These are phyloP conservation scores for Actinia tenebrosa DNA, from an alignment of 64 coral and sea anemone genomes.

Conservation along the genomic window DNA sequence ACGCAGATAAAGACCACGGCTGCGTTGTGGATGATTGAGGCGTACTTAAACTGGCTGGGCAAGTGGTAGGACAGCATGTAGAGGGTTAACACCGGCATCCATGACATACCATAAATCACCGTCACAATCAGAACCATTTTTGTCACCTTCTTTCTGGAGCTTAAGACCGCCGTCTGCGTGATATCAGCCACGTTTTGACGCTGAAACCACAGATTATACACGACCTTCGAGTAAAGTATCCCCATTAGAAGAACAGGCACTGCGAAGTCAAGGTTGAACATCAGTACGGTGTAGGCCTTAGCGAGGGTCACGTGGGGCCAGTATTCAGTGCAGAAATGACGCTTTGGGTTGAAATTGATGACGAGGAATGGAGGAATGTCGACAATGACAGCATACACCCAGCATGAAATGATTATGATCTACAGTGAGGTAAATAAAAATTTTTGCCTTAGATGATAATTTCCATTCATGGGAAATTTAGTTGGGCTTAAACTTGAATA, in stretches of 20 bases:
- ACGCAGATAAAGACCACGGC: background rate
- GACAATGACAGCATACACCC: constrained; percentile 1
- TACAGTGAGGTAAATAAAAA: background rate
- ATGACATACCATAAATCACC: constrained; percentile 18
- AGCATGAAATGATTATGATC: constrained; percentile 19
- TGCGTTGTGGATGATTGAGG: background rate
- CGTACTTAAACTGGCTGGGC: constrained; percentile 16
- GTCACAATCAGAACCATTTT: constrained; percentile 25
- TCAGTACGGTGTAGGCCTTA: constrained; percentile 8
- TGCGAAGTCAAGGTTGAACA: constrained; percentile 24
- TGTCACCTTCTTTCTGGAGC: constrained; percentile 21
- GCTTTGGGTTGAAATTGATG: background rate
- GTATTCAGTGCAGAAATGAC: constrained; percentile 27
- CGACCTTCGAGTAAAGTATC: background rate
- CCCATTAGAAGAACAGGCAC: constrained; percentile 5
- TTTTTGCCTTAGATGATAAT: background rate
- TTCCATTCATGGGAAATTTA: too few relatives aligned
- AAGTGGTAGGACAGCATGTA: constrained; percentile 31
- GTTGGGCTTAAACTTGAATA: too few relatives aligned
- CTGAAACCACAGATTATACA: constrained; percentile 20
- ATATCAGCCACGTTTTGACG: background rate
- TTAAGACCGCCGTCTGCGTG: background rate
- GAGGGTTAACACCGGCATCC: constrained; percentile 24
- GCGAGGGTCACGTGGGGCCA: constrained; percentile 5
- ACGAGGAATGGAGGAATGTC: constrained; percentile 32